A percentile compares a stretch with the other conserved stretches of the same genome.
phyloP scores from a whole-genome alignment of 2,113 vertebrate species.

The Pavo muticus region DNA sequence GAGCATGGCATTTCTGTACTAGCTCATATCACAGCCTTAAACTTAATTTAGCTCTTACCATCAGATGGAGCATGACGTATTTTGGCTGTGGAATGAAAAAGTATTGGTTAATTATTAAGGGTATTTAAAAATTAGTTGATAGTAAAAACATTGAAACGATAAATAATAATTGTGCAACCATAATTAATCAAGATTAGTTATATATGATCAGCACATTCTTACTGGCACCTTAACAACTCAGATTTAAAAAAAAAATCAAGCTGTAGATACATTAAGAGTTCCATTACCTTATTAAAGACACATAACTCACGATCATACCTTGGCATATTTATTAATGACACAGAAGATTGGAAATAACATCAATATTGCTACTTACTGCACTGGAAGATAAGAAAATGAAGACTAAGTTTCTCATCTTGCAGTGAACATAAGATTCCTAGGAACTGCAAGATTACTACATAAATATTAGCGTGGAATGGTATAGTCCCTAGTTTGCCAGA shows the following conservation, averaged over 20 bases:
- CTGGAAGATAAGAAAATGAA: conserved; percentile 29
- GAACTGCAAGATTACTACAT: not conserved
- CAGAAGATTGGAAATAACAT: conserved; percentile 25
- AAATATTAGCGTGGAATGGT: not conserved
- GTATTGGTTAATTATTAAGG: not conserved
- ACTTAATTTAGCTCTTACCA: not conserved
- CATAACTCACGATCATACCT: conserved; percentile 19
- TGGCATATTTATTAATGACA: conserved; percentile 63
- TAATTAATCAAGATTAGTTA: not conserved
- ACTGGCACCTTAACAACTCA: not conserved
- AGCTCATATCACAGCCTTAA: not conserved
- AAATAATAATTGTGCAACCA: not conserved
- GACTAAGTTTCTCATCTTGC: not conserved
- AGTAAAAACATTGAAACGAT: not conserved
- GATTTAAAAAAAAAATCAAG: not conserved
- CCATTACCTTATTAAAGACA: conserved; percentile 46
- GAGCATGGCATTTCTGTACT: not conserved
- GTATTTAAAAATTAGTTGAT: not conserved
- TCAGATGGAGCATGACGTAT: not conserved
- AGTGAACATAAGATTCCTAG: not conserved
- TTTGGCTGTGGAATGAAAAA: not conserved
- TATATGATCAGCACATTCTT: conserved; percentile 25
- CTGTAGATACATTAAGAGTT: not conserved
- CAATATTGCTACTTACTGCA: conserved; percentile 20
- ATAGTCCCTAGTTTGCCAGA: not conserved